Evolutionary conservation across 2,888 invertebrate genomes (phyloP).

Genomic region (Seira ritae): DNA sequence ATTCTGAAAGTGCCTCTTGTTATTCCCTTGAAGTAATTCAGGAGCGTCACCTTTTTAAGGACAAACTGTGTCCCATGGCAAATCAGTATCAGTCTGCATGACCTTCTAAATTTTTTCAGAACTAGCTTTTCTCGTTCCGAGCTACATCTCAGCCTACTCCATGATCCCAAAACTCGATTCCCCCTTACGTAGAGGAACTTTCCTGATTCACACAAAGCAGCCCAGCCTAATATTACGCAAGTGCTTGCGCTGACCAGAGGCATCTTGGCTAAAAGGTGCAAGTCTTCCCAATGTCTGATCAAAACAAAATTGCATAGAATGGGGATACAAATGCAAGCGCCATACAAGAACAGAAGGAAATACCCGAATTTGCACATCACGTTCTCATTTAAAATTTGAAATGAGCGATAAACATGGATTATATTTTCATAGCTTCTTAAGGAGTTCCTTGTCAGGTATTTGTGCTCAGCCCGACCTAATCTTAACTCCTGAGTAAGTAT

Average conservation of each 20-base stretch:
- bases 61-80: slow-evolving; percentile 11
- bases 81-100: background rate
- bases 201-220: background rate
- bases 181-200: background rate
- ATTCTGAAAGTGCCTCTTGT: slow-evolving; percentile 12
- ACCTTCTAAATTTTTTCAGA: slow-evolving; percentile 19
- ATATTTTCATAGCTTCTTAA: background rate
- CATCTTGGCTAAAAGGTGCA: background rate
- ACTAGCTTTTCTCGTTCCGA: background rate
- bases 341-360: background rate
- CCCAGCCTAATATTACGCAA: slow-evolving; percentile 23
- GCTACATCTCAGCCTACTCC: background rate
- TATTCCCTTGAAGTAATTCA: background rate
- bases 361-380: background rate
- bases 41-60: background rate
- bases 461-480: background rate
- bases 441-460: too few relatives aligned
- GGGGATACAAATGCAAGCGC: background rate
- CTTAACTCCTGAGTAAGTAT: slow-evolving; percentile 4
- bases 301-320: slow-evolving; percentile 22
- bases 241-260: background rate
- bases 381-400: slow-evolving; percentile 28
- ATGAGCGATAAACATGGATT: slow-evolving; percentile 1
- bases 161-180: background rate
- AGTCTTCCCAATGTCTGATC: background rate